Evolutionary conservation across 2,888 invertebrate species (phyloP).

Genomic region (Lordiphosa fenestrarum): DNA sequence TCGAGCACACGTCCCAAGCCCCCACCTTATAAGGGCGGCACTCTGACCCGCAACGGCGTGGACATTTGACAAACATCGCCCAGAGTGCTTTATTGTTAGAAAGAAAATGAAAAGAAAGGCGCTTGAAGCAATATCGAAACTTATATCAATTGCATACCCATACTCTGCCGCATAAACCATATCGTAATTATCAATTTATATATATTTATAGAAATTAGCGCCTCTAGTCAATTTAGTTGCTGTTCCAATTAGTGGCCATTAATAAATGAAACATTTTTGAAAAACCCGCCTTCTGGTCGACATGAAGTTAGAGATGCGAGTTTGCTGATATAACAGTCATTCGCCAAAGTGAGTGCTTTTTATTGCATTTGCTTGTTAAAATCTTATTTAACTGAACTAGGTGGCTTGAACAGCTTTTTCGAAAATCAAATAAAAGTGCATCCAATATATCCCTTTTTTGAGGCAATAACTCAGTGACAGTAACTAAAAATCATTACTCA

Average conservation of each 20-base stretch:
- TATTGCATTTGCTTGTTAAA: too few relatives aligned
- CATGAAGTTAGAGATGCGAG: too few relatives aligned
- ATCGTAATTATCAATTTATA: slow-evolving; percentile 32
- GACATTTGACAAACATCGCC: slow-evolving; percentile 80
- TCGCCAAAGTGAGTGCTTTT: too few relatives aligned
- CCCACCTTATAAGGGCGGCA: slow-evolving; percentile 79
- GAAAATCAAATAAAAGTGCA: too few relatives aligned
- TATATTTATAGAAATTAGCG: slow-evolving; percentile 9
- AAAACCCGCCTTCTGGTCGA: background rate
- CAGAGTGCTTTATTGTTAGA: slow-evolving; percentile 79
- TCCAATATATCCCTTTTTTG: too few relatives aligned
- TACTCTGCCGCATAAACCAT: slow-evolving; percentile 26
- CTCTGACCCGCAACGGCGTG: slow-evolving; percentile 71
- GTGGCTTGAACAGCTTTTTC: too few relatives aligned
- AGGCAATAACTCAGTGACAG: too few relatives aligned
- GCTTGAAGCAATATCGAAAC: slow-evolving; percentile 28
- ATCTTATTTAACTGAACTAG: too few relatives aligned
- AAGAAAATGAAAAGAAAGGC: slow-evolving; percentile 16
- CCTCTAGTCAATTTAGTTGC: slow-evolving; percentile 21
- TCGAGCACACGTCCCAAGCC: slow-evolving; percentile 80
- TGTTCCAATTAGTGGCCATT: slow-evolving; percentile 27
- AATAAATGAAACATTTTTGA: slow-evolving; percentile 31
- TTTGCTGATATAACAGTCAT: too few relatives aligned
- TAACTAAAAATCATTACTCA: too few relatives aligned
- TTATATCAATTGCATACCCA: slow-evolving; percentile 22